Evolutionary conservation across 1,140 invertebrate species (phyloP).

Genomic region (Aphidius ervi): DNA sequence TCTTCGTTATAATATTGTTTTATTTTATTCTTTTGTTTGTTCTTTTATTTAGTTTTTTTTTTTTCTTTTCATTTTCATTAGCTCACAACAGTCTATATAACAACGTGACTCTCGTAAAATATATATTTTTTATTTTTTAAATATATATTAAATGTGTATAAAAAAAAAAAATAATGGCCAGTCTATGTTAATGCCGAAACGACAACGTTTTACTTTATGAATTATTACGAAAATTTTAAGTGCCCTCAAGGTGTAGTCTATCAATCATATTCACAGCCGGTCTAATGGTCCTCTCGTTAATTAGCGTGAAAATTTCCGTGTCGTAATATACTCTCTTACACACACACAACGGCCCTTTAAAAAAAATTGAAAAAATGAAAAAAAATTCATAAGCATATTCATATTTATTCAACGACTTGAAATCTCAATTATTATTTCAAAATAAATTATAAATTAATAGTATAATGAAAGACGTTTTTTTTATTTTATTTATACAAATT

Average conservation of each 20-base stretch:
- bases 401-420: too few species aligned
- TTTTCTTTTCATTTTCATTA: constrained; percentile 6
- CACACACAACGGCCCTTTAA: too few species aligned
- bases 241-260: not conserved
- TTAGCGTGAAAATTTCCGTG: constrained; percentile 14
- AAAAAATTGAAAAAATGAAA: too few species aligned
- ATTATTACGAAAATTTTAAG: constrained; percentile 8
- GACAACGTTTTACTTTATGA: constrained; percentile 11
- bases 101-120: not conserved
- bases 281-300: constrained; percentile 3
- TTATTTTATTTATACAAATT: too few species aligned
- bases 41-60: not conserved
- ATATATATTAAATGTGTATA: too few species aligned
- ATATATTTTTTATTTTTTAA: too few species aligned
- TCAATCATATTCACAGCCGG: constrained; percentile 11
- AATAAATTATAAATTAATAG: too few species aligned
- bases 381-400: too few species aligned
- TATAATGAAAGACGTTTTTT: too few species aligned
- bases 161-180: constrained; percentile 1
- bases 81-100: constrained; percentile 1
- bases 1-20: not conserved
- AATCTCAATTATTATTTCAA: too few species aligned
- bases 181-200: constrained; percentile 11
- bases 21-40: not conserved
- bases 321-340: not conserved